These are phyloP conservation scores for Sciurus niger DNA, from an alignment of 2,113 vertebrate genomes.

Conservation along the genomic window DNA sequence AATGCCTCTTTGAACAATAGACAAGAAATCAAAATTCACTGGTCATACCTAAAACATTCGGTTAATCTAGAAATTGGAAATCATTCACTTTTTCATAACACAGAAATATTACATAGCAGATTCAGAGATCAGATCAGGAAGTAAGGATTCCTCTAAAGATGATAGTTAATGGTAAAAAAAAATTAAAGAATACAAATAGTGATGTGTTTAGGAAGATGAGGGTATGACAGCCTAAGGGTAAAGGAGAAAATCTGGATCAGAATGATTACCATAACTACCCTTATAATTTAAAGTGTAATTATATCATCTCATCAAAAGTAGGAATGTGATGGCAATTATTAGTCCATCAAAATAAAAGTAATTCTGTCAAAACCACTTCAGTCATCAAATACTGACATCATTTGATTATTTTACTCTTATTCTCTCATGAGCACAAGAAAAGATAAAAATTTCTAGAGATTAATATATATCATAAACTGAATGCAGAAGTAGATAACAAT, in stretches of 20 bases:
- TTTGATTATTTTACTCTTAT: background rate
- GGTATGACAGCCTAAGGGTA: background rate
- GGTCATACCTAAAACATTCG: background rate
- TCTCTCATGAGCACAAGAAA: background rate
- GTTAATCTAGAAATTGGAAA: background rate
- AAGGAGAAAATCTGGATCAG: slow-evolving; percentile 15
- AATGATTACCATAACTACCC: background rate
- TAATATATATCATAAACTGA: background rate
- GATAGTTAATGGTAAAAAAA: slow-evolving; percentile 25
- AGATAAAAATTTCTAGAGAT: background rate
- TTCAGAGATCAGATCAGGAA: slow-evolving; percentile 30
- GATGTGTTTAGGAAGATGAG: background rate
- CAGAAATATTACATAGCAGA: background rate
- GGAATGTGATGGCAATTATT: background rate
- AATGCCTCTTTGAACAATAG: slow-evolving; percentile 44
- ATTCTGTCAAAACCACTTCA: slow-evolving; percentile 29
- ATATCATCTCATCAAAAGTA: slow-evolving; percentile 52
- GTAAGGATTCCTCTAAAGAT: background rate
- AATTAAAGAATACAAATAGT: slow-evolving; percentile 12
- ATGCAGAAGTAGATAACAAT: background rate
- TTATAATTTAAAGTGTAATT: slow-evolving; percentile 2
- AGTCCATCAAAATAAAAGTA: slow-evolving; percentile 1
- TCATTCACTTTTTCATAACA: background rate
- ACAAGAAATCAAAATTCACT: slow-evolving; percentile 66
- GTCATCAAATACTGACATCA: background rate